These are phyloP conservation scores for Liasis olivaceus DNA, from an alignment of 2,797 vertebrate species.

Conservation along the genomic window DNA sequence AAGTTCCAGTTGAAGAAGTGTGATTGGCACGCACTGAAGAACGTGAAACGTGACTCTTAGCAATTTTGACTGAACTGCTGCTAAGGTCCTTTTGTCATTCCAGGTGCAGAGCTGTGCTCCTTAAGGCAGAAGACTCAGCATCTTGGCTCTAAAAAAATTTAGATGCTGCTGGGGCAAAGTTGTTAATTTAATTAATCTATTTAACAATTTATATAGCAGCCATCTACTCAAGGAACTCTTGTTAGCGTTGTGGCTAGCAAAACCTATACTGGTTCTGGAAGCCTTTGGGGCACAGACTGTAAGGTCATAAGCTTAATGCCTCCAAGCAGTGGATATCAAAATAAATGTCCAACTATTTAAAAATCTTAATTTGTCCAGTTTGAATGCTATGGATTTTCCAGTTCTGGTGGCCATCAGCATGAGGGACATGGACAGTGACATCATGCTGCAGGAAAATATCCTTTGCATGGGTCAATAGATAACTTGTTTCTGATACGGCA, in stretches of 20 bases:
- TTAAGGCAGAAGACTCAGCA: too few species aligned
- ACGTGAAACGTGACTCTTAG: not conserved
- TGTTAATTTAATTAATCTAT: rapidly evolving
- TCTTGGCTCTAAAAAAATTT: not conserved
- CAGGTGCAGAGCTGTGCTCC: not conserved
- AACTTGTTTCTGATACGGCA: too few species aligned
- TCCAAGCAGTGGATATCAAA: not conserved
- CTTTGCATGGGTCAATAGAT: too few species aligned
- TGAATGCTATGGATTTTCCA: not conserved
- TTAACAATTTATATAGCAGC: not conserved
- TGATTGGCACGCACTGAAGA: not conserved
- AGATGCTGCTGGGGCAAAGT: not conserved
- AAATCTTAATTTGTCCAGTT: not conserved
- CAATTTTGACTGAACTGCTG: not conserved
- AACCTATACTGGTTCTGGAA: not conserved
- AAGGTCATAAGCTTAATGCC: not conserved
- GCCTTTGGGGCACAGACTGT: not conserved
- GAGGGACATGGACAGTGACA: too few species aligned
- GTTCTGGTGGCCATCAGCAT: not conserved
- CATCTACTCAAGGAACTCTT: not conserved
- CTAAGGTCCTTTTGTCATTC: not conserved
- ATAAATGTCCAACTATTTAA: not conserved
- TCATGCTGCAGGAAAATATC: too few species aligned
- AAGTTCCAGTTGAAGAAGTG: not conserved
- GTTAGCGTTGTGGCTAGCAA: not conserved